These are phyloP conservation scores for Corticium candelabrum DNA, from an alignment of 37 sponge, comb jelly and placozoan genomes.

Conservation along the genomic window DNA sequence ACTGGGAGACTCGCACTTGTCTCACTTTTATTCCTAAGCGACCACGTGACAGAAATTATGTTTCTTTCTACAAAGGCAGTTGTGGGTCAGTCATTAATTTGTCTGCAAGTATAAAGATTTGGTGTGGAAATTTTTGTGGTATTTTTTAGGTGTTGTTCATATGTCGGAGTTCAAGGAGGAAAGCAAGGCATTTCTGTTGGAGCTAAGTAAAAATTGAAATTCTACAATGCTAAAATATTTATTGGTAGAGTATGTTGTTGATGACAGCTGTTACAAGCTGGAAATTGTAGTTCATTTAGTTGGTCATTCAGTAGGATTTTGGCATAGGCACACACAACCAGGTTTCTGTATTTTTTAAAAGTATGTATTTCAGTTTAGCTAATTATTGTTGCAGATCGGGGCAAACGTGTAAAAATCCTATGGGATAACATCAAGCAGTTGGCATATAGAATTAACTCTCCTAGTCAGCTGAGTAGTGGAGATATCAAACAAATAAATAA, in stretches of 20 bases:
- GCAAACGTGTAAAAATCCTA: conserved; percentile 8
- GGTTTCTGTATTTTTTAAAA: no score
- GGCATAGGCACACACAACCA: conserved; percentile 1
- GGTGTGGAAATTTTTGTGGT: not conserved
- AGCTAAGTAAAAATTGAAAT: not conserved
- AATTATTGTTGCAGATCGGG: no score
- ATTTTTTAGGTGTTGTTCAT: not conserved
- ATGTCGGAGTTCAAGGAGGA: not conserved
- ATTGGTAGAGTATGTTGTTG: not conserved
- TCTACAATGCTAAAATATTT: not conserved
- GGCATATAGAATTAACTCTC: not conserved
- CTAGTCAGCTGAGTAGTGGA: not conserved
- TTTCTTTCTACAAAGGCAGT: conserved; percentile 5
- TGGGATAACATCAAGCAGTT: conserved; percentile 20
- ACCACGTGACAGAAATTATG: conserved; percentile 23
- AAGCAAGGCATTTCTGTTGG: not conserved
- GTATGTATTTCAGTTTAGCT: no score
- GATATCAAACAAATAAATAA: not conserved
- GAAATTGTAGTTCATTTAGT: not conserved
- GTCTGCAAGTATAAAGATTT: not conserved
- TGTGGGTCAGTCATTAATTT: not conserved
- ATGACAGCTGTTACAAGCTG: not conserved
- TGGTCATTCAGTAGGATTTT: not conserved
- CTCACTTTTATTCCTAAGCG: conserved; percentile 31
- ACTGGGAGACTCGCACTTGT: conserved; percentile 51